Conservation (phyloP, 2,113 vertebrate species). For the Charina bottae region DNA sequence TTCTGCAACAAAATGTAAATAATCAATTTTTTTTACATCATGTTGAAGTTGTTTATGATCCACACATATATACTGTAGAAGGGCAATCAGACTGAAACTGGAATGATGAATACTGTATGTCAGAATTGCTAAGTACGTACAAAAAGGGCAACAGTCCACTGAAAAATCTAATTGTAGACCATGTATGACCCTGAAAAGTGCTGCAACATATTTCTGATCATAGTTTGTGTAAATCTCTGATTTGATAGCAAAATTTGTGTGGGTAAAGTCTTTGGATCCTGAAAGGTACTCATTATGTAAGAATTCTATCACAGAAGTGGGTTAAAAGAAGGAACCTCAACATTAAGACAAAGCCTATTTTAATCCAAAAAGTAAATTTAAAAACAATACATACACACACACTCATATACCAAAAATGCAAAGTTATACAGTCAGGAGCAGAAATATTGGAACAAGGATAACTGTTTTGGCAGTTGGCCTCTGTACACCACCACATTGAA, state of each 20-base stretch:
- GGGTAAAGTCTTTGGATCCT: constrained; percentile 40
- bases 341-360: constrained; percentile 47
- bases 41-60: constrained; percentile 57
- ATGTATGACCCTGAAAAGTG: constrained; percentile 52
- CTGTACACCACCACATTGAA: no score
- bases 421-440: no score
- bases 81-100: constrained; percentile 26
- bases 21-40: constrained; percentile 69
- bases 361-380: constrained; percentile 57
- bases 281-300: constrained; percentile 53
- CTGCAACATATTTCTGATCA: constrained; percentile 44
- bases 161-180: constrained; percentile 35
- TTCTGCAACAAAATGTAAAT: constrained; percentile 66
- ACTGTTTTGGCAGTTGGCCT: no score
- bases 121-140: constrained; percentile 11
- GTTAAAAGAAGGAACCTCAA: constrained; percentile 52
- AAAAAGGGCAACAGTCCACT: constrained; percentile 17
- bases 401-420: constrained; percentile 50
- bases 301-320: constrained; percentile 40
- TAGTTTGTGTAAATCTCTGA: constrained; percentile 48
- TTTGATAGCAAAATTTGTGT: constrained; percentile 38
- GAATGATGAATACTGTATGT: constrained; percentile 52
- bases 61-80: constrained; percentile 56
- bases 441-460: no score
- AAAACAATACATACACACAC: constrained; percentile 66